Evolutionary conservation across 2,113 vertebrate species (phyloP).

Genomic region (Microtus ochrogaster): DNA sequence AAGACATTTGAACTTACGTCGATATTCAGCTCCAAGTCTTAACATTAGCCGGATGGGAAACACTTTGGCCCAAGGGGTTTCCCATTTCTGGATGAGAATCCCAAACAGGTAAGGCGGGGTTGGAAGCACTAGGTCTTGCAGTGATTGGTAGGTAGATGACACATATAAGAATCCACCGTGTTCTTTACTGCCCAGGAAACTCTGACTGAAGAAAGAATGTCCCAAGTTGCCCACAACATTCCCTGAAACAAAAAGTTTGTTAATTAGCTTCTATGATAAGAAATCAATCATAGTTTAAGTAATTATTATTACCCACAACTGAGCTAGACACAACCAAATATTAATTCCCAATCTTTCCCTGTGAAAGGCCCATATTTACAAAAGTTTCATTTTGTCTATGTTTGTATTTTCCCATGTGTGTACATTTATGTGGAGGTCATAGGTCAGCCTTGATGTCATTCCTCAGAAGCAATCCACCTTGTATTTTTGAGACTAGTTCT

Average conservation of each 20-base stretch:
- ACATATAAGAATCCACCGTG: slow-evolving; percentile 98
- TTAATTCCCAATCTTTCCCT: slow-evolving; percentile 44
- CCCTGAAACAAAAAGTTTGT: slow-evolving; percentile 86
- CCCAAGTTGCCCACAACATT: slow-evolving; percentile 96
- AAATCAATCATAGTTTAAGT: slow-evolving; percentile 49
- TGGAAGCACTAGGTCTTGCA: slow-evolving; percentile 97
- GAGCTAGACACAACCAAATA: background rate
- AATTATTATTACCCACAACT: slow-evolving; percentile 4
- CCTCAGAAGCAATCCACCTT: too few species aligned
- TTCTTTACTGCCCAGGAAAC: slow-evolving; percentile 97
- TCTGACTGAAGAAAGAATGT: slow-evolving; percentile 98
- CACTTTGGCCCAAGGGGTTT: slow-evolving; percentile 99
- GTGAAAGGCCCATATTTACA: slow-evolving; percentile 31
- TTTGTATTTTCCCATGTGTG: background rate
- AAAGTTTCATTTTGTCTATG: background rate
- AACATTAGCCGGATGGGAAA: slow-evolving; percentile 98
- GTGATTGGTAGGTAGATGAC: slow-evolving; percentile 95
- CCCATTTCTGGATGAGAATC: slow-evolving; percentile 99
- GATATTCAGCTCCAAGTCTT: slow-evolving; percentile 97
- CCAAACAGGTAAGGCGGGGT: slow-evolving; percentile 97
- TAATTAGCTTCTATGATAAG: slow-evolving; percentile 40
- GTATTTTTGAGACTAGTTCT: background rate
- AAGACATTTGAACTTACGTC: slow-evolving; percentile 90
- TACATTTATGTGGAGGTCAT: background rate
- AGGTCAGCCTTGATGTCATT: background rate